phyloP scores from a whole-genome alignment of 2,113 vertebrate species.

The Cyrtonyx montezumae region DNA sequence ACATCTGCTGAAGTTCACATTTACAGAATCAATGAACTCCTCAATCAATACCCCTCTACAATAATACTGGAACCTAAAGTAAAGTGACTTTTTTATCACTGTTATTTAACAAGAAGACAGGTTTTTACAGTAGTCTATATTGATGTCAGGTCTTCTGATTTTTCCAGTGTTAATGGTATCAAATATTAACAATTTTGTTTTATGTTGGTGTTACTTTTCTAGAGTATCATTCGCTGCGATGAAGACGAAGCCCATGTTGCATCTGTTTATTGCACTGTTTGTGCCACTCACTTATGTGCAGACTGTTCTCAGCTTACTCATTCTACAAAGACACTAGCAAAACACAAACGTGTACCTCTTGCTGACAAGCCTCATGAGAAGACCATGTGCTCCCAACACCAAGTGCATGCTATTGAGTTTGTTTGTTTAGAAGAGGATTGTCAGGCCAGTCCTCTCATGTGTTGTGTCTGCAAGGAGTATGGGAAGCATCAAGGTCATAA shows the following conservation, averaged over 20 bases:
- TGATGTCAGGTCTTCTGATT: background rate
- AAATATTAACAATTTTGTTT: background rate
- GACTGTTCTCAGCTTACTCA: constrained; percentile 96
- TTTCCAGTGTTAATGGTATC: background rate
- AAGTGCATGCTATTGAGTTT: constrained; percentile 98
- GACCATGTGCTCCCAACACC: constrained; percentile 95
- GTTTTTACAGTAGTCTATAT: background rate
- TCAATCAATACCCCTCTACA: background rate
- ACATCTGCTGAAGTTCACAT: background rate
- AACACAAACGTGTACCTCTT: constrained; percentile 94
- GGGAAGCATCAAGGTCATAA: constrained; percentile 99
- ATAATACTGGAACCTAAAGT: background rate
- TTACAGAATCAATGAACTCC: background rate
- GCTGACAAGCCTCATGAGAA: constrained; percentile 98
- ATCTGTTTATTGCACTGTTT: constrained; percentile 96
- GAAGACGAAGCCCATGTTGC: constrained; percentile 96
- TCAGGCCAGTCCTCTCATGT: constrained; percentile 94
- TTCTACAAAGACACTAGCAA: constrained; percentile 96
- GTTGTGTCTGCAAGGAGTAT: constrained; percentile 98
- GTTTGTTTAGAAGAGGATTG: constrained; percentile 96
- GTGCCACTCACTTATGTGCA: constrained; percentile 94
- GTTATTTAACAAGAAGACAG: background rate
- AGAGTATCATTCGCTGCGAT: constrained; percentile 94
- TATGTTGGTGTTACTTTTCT: background rate
- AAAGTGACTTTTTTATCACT: background rate